Base-by-base conservation (phyloP, 2,797 vertebrate genomes). In the Otus scops region DNA sequence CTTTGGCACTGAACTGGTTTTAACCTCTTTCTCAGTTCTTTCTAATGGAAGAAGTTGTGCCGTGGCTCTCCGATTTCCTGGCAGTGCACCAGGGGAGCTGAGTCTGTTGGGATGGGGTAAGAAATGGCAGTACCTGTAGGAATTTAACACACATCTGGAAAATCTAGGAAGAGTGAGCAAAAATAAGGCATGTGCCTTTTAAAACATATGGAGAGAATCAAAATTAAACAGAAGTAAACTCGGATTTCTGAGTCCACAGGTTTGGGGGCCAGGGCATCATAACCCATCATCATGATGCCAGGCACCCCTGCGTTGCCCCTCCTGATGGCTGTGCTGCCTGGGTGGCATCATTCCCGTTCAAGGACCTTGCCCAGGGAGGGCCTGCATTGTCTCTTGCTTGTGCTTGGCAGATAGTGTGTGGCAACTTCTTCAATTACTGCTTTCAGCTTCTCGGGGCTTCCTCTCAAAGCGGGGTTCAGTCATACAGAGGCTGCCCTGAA, bases 201-300 rank as follows among this genome's bases (percentile, higher is more conserved):
- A 54, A 73, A 54, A 30, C 30, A 11, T 17, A 9, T 3, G 11
- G 30, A 78, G 17, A 56, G 51, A 57, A 82, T 32, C 2, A 6
- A 75, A 47, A 8, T 18, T 54, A 50, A 71, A 38, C 15, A 57
- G n/a, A 53, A 76, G 19, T 38, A 68, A 43, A 36, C 23, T 56
- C 3, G 0, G 27, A 64, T 73, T 71, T 80, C 63, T 94, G 23
- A 4, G 1, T 53, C 27, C 1, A 0, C 1, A 0, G 3, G 17
- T 71, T 47, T 81, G 21, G 45, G n/a, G 23, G 7, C 10, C 51
- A 32, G 41, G 50, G 34, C n/a, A 39, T 30, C 0, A 1, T 38
- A 50, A 50, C 13, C 24, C 32, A 2, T 19, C 3, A 2, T 32
- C 21, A 1, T 0, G 4, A 45, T 41, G 39, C 54, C 4, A 3